A percentile compares a stretch with the other conserved stretches of the same genome.
Conservation (phyloP, 2,888 invertebrate species). For the Automeris io region DNA sequence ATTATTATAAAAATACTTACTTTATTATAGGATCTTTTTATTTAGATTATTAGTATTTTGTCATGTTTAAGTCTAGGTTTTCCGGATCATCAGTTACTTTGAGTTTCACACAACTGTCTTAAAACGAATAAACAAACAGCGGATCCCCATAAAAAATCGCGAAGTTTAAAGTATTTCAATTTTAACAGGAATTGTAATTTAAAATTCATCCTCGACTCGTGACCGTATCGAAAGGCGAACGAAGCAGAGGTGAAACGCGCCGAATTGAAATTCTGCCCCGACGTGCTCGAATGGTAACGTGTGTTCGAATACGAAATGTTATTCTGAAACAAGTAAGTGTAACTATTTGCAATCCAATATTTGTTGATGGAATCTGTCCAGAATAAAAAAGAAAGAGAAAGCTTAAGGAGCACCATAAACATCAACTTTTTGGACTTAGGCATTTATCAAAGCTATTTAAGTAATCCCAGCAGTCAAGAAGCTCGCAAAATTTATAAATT, state of each 20-base stretch:
- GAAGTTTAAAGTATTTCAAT: slow-evolving; percentile 3
- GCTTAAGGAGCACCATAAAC: too few species aligned
- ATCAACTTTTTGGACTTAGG: too few species aligned
- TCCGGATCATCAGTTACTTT: not conserved
- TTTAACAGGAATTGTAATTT: slow-evolving; percentile 51
- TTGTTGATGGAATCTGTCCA: too few species aligned
- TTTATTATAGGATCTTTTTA: too few species aligned
- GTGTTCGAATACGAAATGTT: slow-evolving; percentile 53
- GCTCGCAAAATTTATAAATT: too few species aligned
- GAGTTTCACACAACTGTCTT: not conserved
- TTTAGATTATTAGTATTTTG: not conserved
- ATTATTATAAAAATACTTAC: too few species aligned
- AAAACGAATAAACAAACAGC: not conserved
- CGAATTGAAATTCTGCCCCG: slow-evolving; percentile 64
- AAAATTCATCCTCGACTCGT: slow-evolving; percentile 55
- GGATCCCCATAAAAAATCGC: not conserved
- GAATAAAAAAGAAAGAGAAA: too few species aligned
- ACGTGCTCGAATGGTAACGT: slow-evolving; percentile 45
- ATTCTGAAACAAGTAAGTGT: slow-evolving; percentile 39
- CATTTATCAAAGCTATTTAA: too few species aligned
- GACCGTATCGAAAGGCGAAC: slow-evolving; percentile 45
- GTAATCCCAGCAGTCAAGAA: too few species aligned
- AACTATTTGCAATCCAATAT: slow-evolving; percentile 56
- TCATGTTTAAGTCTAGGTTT: not conserved
- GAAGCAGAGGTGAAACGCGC: slow-evolving; percentile 49